phyloP scores from a whole-genome alignment of 1,140 invertebrate genomes.

The Globodera ellingtonae region DNA sequence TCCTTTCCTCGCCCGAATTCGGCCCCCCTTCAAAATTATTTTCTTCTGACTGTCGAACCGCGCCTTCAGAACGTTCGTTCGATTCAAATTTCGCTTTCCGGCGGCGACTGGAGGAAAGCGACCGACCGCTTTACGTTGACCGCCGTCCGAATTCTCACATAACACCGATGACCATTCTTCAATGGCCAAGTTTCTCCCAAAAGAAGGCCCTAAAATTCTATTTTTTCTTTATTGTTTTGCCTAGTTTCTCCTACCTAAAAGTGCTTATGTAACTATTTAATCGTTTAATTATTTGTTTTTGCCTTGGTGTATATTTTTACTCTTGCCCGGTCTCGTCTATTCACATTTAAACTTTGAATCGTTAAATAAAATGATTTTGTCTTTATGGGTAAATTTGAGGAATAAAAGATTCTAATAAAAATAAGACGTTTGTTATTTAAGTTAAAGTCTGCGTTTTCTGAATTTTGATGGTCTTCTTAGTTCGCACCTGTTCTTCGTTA shows the following conservation, averaged over 20 bases:
- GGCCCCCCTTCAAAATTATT: not conserved
- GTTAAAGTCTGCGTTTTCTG: too few relatives aligned
- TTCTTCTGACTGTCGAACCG: not conserved
- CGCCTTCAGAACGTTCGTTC: not conserved
- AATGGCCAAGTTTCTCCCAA: too few relatives aligned
- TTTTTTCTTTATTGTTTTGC: too few relatives aligned
- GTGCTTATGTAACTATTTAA: not conserved
- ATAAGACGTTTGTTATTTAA: too few relatives aligned
- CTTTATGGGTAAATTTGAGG: too few relatives aligned
- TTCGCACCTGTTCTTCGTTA: slow-evolving; percentile 1
- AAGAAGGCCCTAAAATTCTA: too few relatives aligned
- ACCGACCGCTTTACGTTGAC: not conserved
- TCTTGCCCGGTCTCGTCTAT: too few relatives aligned
- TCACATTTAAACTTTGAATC: too few relatives aligned
- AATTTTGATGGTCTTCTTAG: not conserved
- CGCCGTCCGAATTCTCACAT: not conserved
- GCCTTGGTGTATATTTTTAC: too few relatives aligned
- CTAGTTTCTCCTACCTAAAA: too few relatives aligned
- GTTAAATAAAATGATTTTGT: not conserved
- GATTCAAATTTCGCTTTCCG: not conserved
- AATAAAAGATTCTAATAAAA: too few relatives aligned
- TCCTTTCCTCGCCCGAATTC: not conserved
- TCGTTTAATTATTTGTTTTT: not conserved
- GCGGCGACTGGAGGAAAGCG: not conserved
- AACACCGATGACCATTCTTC: not conserved